A percentile compares a stretch with the other conserved stretches of the same genome.
These are phyloP conservation scores for Drosophila kambysellisi DNA, from an alignment of 2,888 invertebrate genomes.

Conservation along the genomic window DNA sequence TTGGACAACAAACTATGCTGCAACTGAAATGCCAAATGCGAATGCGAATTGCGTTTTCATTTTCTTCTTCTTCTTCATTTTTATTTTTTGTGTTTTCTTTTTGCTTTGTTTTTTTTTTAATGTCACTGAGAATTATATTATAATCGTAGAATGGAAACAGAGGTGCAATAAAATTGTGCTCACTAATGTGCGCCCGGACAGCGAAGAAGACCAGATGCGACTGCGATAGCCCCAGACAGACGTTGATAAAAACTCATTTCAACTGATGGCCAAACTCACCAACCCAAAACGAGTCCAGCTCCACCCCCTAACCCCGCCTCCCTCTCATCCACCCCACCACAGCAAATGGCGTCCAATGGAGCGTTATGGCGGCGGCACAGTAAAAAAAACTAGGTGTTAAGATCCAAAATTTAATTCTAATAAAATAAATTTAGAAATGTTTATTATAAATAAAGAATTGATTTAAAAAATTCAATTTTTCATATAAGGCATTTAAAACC, in stretches of 20 bases:
- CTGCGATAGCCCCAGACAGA: constrained; percentile 67
- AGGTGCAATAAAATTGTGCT: constrained; percentile 82
- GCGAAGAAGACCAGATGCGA: constrained; percentile 48
- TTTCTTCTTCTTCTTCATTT: constrained; percentile 3
- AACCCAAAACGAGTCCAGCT: not conserved
- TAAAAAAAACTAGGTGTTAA: not conserved
- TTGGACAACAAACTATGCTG: constrained; percentile 62
- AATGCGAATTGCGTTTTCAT: constrained; percentile 61
- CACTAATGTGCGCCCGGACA: constrained; percentile 70
- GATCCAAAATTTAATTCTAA: not conserved
- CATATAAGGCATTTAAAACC: not conserved
- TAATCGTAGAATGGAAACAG: constrained; percentile 62
- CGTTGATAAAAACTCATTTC: constrained; percentile 79
- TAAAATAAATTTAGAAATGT: not conserved
- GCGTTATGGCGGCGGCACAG: constrained; percentile 47
- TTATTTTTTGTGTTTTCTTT: constrained; percentile 7
- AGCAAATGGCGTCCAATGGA: constrained; percentile 64
- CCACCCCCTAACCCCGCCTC: not conserved
- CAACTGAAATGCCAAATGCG: constrained; percentile 48
- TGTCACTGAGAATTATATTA: constrained; percentile 72
- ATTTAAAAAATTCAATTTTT: accelerated
- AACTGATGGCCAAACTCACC: constrained; percentile 63
- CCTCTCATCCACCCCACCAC: constrained; percentile 12
- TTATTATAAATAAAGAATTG: not conserved
- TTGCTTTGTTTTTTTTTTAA: constrained; percentile 55